Base-by-base conservation (phyloP, 2,797 vertebrate genomes). In the Malurus splendens region DNA sequence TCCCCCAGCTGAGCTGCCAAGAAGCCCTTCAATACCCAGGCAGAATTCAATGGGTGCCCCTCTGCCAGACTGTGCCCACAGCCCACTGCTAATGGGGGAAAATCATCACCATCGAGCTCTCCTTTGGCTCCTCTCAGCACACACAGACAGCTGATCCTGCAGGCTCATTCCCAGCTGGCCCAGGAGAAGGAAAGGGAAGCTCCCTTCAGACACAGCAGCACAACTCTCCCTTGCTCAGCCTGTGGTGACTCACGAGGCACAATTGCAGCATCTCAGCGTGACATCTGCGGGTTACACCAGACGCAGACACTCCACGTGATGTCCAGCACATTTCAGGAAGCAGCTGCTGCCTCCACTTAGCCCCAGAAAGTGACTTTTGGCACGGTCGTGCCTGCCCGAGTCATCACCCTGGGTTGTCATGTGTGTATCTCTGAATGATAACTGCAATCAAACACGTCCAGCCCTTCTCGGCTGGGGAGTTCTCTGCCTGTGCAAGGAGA, bases 311-410 rank as follows among this genome's bases (percentile, higher is more conserved):
- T 12, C n/a, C 70, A 48, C 0, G 7, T 5, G 7, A 59, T 1
- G 2, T 39, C 25, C 81, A 79, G 11, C 47, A 5, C 30, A 15
- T 59, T 79, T 73, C 45, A 67, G 61, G 36, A 87, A 88, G 72
- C 25, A 67, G 18, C 19, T 76, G 39, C 10, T 79, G 18, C 18
- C 73, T 93, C 70, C 33, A 44, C 44, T 50, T 62, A 45, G 50
- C 36, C 50, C 56, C 64, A 12, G 30, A 86, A 84, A 1, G 0
- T 17, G 15, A n/a, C 28, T 82, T 86, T 9, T 76, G 48, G 14
- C 13, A 9, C 3, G 1, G 7, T 51, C 0, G 62, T 42, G 57
- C 42, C 32, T 61, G 30, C 15, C 15, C 0, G 0, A 52, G 22
- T 62, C 48, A 73, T 51, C 18, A 41, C n/a, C 32, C 3, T 50